Conservation (phyloP, 2,113 vertebrate species). For the Lampris megalopsis region DNA sequence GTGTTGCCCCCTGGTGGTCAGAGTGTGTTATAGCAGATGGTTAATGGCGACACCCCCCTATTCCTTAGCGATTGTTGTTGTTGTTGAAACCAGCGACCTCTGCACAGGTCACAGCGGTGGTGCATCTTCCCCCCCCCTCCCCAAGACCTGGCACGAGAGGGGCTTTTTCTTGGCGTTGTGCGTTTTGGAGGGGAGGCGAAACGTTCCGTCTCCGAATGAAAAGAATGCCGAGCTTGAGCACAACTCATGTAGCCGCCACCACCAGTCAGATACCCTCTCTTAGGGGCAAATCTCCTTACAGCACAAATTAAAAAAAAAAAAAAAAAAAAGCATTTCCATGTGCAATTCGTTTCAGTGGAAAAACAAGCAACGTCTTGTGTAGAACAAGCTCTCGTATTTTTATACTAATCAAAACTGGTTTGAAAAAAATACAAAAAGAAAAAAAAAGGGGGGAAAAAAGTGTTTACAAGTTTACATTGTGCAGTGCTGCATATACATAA, state of each 20-base stretch:
- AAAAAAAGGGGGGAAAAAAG: constrained; percentile 50
- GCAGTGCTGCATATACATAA: constrained; percentile 74
- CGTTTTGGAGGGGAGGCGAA: constrained; percentile 38
- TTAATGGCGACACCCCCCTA: constrained; percentile 15
- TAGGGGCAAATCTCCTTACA: constrained; percentile 60
- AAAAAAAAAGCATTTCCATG: constrained; percentile 60
- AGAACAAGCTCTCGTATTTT: constrained; percentile 56
- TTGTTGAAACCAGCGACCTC: constrained; percentile 30
- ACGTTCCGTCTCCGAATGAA: constrained; percentile 39
- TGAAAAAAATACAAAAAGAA: constrained; percentile 57
- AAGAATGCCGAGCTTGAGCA: constrained; percentile 25
- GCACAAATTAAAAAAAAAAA: constrained; percentile 38
- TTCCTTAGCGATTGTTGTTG: constrained; percentile 43
- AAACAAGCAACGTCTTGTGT: constrained; percentile 68
- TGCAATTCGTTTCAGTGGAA: constrained; percentile 66
- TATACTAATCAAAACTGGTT: constrained; percentile 61
- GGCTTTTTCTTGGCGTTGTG: constrained; percentile 53
- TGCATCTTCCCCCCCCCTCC: constrained; percentile 27
- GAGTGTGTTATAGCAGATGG: constrained; percentile 52
- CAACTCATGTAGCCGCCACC: constrained; percentile 21
- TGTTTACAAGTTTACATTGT: constrained; percentile 75
- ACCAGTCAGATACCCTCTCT: constrained; percentile 28
- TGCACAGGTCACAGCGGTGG: constrained; percentile 22
- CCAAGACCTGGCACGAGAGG: constrained; percentile 39
- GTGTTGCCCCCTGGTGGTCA: constrained; percentile 57